A percentile compares a stretch with the other conserved stretches of the same genome.
Evolutionary conservation across 2,888 invertebrate species (phyloP).

Genomic region (Caenorhabditis drosophilae): DNA sequence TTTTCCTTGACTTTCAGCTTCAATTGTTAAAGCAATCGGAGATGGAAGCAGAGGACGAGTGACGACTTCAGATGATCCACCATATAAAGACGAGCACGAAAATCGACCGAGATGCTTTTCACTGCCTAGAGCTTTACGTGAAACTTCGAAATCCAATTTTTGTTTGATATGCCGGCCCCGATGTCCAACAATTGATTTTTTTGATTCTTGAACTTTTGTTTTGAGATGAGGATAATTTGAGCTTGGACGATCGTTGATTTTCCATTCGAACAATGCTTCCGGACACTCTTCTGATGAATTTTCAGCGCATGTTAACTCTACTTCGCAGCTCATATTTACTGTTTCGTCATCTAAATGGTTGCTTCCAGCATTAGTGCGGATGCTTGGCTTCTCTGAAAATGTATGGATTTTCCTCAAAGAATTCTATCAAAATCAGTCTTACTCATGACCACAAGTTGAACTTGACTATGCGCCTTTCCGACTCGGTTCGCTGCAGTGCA

Average conservation of each 20-base stretch:
- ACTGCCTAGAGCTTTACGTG: constrained; percentile 13
- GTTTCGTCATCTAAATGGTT: constrained; percentile 25
- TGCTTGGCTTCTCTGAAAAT: constrained; percentile 28
- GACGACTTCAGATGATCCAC: constrained; percentile 36
- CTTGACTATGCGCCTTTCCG: constrained; percentile 57
- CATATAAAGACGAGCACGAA: constrained; percentile 59
- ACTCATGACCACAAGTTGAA: constrained; percentile 60
- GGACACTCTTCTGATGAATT: constrained; percentile 56
- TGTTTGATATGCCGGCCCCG: constrained; percentile 26
- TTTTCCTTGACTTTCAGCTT: constrained; percentile 13
- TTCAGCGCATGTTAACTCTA: constrained; percentile 29
- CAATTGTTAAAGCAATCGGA: constrained; percentile 36
- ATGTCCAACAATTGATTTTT: constrained; percentile 21
- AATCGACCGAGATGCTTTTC: constrained; percentile 53
- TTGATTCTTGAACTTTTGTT: constrained; percentile 23
- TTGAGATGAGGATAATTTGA: constrained; percentile 20
- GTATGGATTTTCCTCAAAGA: no score
- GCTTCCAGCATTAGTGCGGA: constrained; percentile 9
- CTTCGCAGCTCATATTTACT: constrained; percentile 33
- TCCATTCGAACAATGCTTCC: constrained; percentile 60
- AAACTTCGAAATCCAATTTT: constrained; percentile 38
- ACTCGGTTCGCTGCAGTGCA: constrained; percentile 61
- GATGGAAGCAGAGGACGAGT: constrained; percentile 25
- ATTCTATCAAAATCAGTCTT: constrained; percentile 1
- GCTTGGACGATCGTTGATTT: constrained; percentile 55